Evolutionary conservation across 2,888 invertebrate genomes (phyloP).

Genomic region (Ligdia adustata): DNA sequence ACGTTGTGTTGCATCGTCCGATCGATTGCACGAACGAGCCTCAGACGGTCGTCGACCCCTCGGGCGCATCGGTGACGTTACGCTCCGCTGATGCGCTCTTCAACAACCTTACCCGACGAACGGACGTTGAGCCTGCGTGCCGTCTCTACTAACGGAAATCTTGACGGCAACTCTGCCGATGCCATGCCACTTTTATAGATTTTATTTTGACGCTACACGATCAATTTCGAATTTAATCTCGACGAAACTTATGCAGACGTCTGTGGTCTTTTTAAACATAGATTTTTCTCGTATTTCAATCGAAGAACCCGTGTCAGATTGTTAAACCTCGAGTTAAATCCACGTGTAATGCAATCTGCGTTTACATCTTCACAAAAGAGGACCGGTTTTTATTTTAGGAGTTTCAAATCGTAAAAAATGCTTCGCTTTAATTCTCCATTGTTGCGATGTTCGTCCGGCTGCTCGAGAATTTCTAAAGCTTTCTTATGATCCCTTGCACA

Average conservation of each 20-base stretch:
- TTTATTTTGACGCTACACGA: background rate
- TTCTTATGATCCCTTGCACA: conserved; percentile 36
- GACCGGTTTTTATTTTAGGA: conserved; percentile 61
- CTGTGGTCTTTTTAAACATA: background rate
- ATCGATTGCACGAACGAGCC: conserved; percentile 80
- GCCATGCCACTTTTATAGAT: background rate
- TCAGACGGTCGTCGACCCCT: conserved; percentile 81
- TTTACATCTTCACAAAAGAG: conserved; percentile 51
- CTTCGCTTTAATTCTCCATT: conserved; percentile 38
- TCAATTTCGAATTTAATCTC: background rate
- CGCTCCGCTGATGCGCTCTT: conserved; percentile 81
- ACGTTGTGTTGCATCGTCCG: conserved; percentile 80
- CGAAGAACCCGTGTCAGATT: conserved; percentile 1
- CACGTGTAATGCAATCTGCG: conserved; percentile 54
- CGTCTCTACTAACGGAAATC: conserved; percentile 48
- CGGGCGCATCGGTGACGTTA: conserved; percentile 83
- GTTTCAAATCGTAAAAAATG: conserved; percentile 47
- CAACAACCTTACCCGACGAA: conserved; percentile 57
- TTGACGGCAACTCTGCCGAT: conserved; percentile 36
- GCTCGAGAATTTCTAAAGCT: conserved; percentile 33
- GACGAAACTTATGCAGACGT: background rate
- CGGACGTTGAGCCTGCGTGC: conserved; percentile 63
- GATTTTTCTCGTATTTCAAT: background rate
- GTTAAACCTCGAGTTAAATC: conserved; percentile 42
- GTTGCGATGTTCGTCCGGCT: conserved; percentile 39